These are phyloP conservation scores for Metallyticus violacea DNA, from an alignment of 2,888 invertebrate genomes.

Conservation along the genomic window DNA sequence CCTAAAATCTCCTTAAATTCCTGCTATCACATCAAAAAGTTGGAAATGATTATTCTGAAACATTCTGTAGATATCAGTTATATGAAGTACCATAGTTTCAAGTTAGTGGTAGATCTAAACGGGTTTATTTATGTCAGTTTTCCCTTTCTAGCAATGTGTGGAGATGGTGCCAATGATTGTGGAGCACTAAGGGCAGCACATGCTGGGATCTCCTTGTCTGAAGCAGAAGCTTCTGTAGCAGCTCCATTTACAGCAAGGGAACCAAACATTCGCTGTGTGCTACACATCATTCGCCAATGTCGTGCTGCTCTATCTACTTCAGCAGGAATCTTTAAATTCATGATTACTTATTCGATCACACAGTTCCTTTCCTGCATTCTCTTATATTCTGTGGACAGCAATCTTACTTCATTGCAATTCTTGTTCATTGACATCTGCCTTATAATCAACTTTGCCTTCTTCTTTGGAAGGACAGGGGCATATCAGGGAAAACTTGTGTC, in stretches of 20 bases:
- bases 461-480: conserved; percentile 62
- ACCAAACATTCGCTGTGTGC: conserved; percentile 51
- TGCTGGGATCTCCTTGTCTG: conserved; percentile 50
- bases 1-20: background rate
- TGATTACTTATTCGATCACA: conserved; percentile 59
- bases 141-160: conserved; percentile 55
- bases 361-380: conserved; percentile 55
- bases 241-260: conserved; percentile 54
- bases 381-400: conserved; percentile 60
- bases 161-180: conserved; percentile 68
- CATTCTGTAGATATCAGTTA: too few relatives aligned
- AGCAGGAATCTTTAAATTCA: conserved; percentile 63
- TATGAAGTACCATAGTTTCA: background rate
- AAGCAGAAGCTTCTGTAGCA: conserved; percentile 54
- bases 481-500: conserved; percentile 48
- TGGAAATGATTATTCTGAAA: too few relatives aligned
- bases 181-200: conserved; percentile 53
- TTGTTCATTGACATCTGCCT: conserved; percentile 64
- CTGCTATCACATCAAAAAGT: too few relatives aligned
- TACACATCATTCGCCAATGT: conserved; percentile 48
- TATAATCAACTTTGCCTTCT: conserved; percentile 59
- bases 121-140: too few relatives aligned
- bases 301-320: conserved; percentile 57
- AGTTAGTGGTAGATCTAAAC: too few relatives aligned
- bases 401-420: conserved; percentile 62